These are phyloP conservation scores for Laupala kohalensis DNA, from an alignment of 1,140 invertebrate species.

Conservation along the genomic window DNA sequence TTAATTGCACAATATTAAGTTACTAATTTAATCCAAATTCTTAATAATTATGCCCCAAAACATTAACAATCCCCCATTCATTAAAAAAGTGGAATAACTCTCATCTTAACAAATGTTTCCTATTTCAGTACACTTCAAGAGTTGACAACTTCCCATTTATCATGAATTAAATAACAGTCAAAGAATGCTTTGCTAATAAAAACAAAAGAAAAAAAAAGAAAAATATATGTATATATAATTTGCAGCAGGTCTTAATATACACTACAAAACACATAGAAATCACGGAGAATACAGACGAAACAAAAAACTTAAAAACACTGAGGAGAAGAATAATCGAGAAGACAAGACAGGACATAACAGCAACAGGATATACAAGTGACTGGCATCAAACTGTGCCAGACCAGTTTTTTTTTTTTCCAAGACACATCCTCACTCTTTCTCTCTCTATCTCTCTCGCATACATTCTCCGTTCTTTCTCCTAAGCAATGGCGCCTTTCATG, in stretches of 20 bases:
- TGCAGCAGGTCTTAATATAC: background rate
- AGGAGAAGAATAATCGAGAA: background rate
- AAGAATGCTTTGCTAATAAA: background rate
- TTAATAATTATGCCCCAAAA: background rate
- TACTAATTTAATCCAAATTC: background rate
- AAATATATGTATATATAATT: no score
- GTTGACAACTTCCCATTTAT: background rate
- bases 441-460: no score
- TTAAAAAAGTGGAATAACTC: background rate
- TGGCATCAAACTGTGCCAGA: background rate
- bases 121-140: background rate
- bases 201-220: background rate
- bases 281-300: background rate
- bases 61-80: background rate
- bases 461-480: no score
- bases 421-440: no score
- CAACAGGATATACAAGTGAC: background rate
- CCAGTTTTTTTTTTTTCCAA: no score
- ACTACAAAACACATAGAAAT: background rate
- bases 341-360: background rate
- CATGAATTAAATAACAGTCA: background rate
- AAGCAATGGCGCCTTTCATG: no score
- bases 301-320: background rate
- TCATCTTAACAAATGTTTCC: background rate
- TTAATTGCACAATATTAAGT: background rate